Conservation (phyloP, 2,797 vertebrate genomes). For the Thamnophis elegans region DNA sequence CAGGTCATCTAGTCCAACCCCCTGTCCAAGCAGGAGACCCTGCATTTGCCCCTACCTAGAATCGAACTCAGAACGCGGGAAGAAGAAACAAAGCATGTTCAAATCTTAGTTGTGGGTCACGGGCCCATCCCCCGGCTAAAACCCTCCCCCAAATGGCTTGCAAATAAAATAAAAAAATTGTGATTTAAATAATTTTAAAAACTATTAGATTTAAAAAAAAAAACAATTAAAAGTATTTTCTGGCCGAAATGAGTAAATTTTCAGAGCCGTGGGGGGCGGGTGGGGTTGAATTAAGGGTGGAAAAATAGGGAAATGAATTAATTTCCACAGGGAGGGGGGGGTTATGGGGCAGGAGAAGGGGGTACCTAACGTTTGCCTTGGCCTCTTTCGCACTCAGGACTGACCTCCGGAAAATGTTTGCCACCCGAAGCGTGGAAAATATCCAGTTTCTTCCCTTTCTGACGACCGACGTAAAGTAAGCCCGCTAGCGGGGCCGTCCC, state of each 20-base stretch:
- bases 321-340: neutral
- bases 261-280: neutral
- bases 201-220: too few relatives aligned
- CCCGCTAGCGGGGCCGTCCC: neutral
- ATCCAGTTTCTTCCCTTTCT: constrained; percentile 85
- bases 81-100: neutral
- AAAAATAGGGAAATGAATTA: neutral
- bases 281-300: neutral
- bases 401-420: constrained; percentile 77
- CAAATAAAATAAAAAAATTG: neutral
- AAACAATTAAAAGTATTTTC: too few relatives aligned
- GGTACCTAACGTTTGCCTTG: neutral
- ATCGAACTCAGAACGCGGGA: neutral
- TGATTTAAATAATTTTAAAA: neutral
- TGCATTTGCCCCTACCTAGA: too few relatives aligned
- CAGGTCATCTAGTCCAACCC: too few relatives aligned
- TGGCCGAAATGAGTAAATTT: neutral
- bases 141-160: neutral
- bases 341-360: neutral
- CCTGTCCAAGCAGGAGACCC: too few relatives aligned
- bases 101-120: neutral
- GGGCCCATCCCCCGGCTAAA: neutral
- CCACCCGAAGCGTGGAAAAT: constrained; percentile 80
- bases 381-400: constrained; percentile 56
- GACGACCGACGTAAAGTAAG: constrained; percentile 73